Conservation (phyloP, 2,888 invertebrate species). For the Physocephala rufipes region DNA sequence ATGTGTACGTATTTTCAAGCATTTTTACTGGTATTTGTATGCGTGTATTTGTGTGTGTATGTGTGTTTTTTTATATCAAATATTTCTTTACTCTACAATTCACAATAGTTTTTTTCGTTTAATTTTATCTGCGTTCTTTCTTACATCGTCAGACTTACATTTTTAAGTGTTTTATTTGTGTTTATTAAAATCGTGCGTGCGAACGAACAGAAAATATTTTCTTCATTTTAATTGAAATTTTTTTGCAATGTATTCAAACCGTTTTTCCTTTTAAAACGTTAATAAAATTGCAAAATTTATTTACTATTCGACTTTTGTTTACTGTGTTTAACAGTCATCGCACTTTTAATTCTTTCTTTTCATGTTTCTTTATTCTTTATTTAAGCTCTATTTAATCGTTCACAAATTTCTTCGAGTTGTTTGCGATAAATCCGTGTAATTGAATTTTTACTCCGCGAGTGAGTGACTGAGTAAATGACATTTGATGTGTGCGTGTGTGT, state of each 20-base stretch:
- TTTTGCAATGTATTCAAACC: constrained; percentile 13
- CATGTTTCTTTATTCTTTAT: constrained; percentile 40
- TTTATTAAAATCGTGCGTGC: too few relatives aligned
- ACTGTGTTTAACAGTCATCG: constrained; percentile 20
- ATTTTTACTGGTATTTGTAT: too few relatives aligned
- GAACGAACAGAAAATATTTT: too few relatives aligned
- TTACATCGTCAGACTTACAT: too few relatives aligned
- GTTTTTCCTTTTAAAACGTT: constrained; percentile 24
- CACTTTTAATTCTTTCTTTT: constrained; percentile 51
- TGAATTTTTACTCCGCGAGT: constrained; percentile 11
- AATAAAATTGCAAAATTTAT: constrained; percentile 3
- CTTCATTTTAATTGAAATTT: neutral
- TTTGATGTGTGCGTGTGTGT: neutral
- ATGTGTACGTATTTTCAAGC: too few relatives aligned
- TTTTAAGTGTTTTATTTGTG: too few relatives aligned
- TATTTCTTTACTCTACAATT: too few relatives aligned
- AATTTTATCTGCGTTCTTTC: too few relatives aligned
- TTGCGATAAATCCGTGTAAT: constrained; percentile 12
- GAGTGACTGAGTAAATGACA: too few relatives aligned
- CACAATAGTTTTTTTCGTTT: too few relatives aligned
- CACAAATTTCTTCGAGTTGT: constrained; percentile 6
- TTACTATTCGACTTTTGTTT: constrained; percentile 34
- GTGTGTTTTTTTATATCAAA: too few relatives aligned
- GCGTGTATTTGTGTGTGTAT: too few relatives aligned
- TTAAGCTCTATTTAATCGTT: constrained; percentile 40